These are phyloP conservation scores for Corydoras sp. DNA, from an alignment of 2,113 vertebrate genomes.

Conservation along the genomic window DNA sequence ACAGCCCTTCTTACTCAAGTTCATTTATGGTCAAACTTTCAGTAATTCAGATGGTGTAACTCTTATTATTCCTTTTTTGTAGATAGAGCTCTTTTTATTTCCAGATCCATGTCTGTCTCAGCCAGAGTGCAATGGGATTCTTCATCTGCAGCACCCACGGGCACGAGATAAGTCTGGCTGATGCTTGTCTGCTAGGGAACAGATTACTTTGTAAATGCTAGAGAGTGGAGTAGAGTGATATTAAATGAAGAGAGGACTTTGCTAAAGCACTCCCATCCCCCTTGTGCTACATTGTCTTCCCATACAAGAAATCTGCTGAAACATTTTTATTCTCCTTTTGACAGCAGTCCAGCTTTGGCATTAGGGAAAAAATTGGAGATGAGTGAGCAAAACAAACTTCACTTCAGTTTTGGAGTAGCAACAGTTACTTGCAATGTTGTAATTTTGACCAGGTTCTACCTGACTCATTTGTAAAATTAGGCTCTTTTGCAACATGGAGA, in stretches of 20 bases:
- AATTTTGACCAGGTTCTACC: too few species aligned
- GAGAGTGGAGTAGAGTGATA: slow-evolving; percentile 25
- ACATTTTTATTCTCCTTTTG: too few species aligned
- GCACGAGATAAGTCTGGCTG: slow-evolving; percentile 59
- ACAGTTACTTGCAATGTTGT: too few species aligned
- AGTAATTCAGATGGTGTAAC: neutral
- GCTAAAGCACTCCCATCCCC: neutral
- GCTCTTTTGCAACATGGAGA: too few species aligned
- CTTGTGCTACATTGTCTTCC: neutral
- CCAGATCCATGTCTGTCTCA: neutral
- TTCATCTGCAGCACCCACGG: slow-evolving; percentile 55
- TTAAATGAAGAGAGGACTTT: neutral
- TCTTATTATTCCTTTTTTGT: neutral
- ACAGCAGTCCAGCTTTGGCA: too few species aligned
- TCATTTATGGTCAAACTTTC: neutral
- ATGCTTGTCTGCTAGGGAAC: slow-evolving; percentile 63
- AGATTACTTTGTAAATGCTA: slow-evolving; percentile 60
- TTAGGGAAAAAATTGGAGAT: too few species aligned
- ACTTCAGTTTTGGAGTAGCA: too few species aligned
- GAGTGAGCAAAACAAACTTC: too few species aligned
- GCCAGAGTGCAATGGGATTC: slow-evolving; percentile 25
- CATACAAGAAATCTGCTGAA: neutral
- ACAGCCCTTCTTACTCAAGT: too few species aligned
- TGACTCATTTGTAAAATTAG: too few species aligned
- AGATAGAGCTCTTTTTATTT: neutral